Percentiles rank a stretch among this genome's conserved stretches.
Evolutionary conservation across 2,888 invertebrate genomes (phyloP).

Genomic region (Rhaphigaster nebulosa): DNA sequence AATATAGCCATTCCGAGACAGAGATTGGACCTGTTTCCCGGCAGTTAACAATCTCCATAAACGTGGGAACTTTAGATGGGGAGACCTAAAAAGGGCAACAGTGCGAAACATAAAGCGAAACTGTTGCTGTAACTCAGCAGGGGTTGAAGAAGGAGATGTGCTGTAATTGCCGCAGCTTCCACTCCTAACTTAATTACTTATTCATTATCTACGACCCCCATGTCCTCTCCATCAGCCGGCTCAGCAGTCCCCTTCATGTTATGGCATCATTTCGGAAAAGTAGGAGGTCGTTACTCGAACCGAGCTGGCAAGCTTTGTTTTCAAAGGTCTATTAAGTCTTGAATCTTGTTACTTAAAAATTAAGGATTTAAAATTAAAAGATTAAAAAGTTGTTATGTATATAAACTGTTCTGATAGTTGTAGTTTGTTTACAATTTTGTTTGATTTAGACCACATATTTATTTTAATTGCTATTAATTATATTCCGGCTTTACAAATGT

Average conservation of each 20-base stretch:
- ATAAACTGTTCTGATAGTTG: no score
- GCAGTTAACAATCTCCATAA: conserved; percentile 15
- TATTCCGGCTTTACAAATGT: no score
- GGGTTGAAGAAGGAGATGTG: neutral
- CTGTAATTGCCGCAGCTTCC: conserved; percentile 8
- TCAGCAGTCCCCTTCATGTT: neutral
- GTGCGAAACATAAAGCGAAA: neutral
- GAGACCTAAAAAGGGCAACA: neutral
- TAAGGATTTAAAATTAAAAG: no score
- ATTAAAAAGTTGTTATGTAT: no score
- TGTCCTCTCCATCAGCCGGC: neutral
- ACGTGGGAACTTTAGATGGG: conserved; percentile 6
- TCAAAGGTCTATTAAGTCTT: neutral
- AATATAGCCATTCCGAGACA: neutral
- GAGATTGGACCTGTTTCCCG: neutral
- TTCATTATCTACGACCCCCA: conserved; percentile 4
- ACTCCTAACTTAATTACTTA: conserved; percentile 41
- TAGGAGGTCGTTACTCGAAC: neutral
- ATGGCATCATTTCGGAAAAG: conserved; percentile 1
- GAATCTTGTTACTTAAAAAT: neutral
- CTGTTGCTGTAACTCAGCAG: conserved; percentile 25
- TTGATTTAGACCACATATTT: no score
- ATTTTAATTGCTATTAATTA: no score
- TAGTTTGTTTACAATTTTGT: no score
- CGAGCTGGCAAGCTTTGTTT: neutral